phyloP scores from a whole-genome alignment of 2,113 vertebrate species.

The Zeus faber region DNA sequence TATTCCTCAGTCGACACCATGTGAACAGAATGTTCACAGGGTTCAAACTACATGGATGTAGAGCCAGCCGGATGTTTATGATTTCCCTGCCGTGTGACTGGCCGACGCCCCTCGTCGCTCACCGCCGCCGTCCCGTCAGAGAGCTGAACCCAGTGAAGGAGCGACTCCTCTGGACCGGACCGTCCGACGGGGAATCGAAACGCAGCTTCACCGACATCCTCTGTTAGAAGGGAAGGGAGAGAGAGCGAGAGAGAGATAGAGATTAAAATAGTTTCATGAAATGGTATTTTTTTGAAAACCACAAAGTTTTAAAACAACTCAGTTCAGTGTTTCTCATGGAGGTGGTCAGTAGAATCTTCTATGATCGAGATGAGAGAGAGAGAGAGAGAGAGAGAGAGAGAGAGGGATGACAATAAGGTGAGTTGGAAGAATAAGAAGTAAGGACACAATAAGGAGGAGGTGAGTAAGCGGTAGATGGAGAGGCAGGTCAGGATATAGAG shows the following conservation, averaged over 20 bases:
- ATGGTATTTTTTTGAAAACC: too few species aligned
- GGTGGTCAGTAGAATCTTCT: too few species aligned
- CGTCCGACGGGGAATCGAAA: constrained; percentile 67
- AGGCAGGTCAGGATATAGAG: too few species aligned
- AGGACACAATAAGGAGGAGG: too few species aligned
- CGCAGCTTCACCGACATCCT: constrained; percentile 79
- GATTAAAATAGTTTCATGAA: constrained; percentile 2
- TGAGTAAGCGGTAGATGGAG: too few species aligned
- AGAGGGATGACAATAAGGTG: not conserved
- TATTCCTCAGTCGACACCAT: too few species aligned
- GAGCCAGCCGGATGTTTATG: too few species aligned
- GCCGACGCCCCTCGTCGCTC: constrained; percentile 11
- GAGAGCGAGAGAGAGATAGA: not conserved
- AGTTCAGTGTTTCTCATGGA: too few species aligned
- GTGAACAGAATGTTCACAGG: too few species aligned
- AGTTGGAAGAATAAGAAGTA: too few species aligned
- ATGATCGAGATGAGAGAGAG: not conserved
- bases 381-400: constrained; percentile 3
- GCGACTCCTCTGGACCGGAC: constrained; percentile 64
- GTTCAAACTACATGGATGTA: too few species aligned
- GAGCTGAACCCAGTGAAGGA: constrained; percentile 74
- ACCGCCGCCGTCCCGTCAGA: constrained; percentile 62
- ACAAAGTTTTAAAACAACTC: too few species aligned
- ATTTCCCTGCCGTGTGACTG: not conserved
- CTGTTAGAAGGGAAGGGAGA: not conserved